Percentiles rank a stretch among this genome's conserved stretches.
Conservation (phyloP, 1,140 invertebrate species). For the Lineus longissimus region DNA sequence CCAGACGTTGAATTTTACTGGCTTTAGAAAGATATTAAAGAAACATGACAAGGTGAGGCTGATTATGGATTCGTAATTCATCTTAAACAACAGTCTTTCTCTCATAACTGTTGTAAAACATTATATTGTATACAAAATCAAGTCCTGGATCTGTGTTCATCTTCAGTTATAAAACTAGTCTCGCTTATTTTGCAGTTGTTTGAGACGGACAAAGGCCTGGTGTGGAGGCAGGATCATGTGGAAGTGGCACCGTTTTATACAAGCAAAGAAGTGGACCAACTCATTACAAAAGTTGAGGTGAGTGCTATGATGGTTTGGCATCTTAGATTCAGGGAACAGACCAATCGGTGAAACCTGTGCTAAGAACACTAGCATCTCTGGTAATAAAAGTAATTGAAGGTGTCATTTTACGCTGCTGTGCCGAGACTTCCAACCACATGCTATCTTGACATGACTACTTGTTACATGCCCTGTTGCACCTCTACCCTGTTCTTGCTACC, state of each 20-base stretch:
- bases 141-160: background rate
- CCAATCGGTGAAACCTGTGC: too few relatives aligned
- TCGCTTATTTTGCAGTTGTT: slow-evolving; percentile 39
- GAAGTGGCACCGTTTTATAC: slow-evolving; percentile 92
- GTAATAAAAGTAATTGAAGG: too few relatives aligned
- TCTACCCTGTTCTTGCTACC: too few relatives aligned
- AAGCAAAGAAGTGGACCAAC: slow-evolving; percentile 93
- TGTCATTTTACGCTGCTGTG: too few relatives aligned
- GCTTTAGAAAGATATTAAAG: slow-evolving; percentile 99
- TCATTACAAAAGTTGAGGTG: slow-evolving; percentile 93
- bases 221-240: slow-evolving; percentile 89
- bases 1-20: slow-evolving; percentile 94
- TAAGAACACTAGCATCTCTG: too few relatives aligned
- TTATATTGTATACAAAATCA: too few relatives aligned
- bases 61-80: background rate
- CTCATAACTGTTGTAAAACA: background rate
- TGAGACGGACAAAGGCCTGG: slow-evolving; percentile 48
- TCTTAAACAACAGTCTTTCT: too few relatives aligned
- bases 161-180: background rate
- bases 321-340: too few relatives aligned
- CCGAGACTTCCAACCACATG: too few relatives aligned
- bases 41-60: slow-evolving; percentile 93
- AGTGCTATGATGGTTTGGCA: slow-evolving; percentile 38
- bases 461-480: too few relatives aligned
- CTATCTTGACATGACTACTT: too few relatives aligned